Base-by-base conservation (phyloP, 2,888 invertebrate species). In the Rapana venosa region DNA sequence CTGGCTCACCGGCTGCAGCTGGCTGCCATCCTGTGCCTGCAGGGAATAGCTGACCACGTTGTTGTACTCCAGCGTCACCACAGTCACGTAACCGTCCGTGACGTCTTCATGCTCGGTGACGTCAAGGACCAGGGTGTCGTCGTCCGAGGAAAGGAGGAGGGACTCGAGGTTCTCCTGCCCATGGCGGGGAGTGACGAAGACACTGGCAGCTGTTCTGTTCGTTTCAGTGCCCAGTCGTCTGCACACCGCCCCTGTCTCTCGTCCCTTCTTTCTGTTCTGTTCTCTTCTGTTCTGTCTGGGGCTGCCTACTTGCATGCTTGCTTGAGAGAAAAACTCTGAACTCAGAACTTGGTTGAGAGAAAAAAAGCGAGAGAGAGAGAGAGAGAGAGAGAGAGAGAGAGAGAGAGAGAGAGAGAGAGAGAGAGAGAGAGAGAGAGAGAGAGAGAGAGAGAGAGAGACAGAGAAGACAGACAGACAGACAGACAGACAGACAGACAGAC, bases 371-470 rank as follows among this genome's bases (percentile, higher is more conserved):
- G 47, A 8, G 47, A 47, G 47, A 47, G 47, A 47, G 47, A 8
- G 47, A 47, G 47, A 8, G 47, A 47, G 47, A 8, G 47, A 47
- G 47, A 8, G 47, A 47, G 47, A 47, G 47, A 47, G 47, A 47
- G 47, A 47, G 47, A 47, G 47, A 47, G 47, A 47, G 47, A 47
- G 47, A 47, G 47, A 47, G 47, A 47, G 47, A 47, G 47, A 47
- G 47, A 47, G 47, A 66, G 26, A 74, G 70, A 74, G 70, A 74
- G 70, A n/a, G n/a, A 74, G 70, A 74, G n/a, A 74, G 70, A 74
- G 70, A 70, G 5, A 74, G n/a, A 22, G 2, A 26, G n/a, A n/a
- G 70, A 74, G 47, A 47, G 47, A 47, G 47, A 47, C 4, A 47
- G 47, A 47, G 47, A n/a, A 47, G 47, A 47, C 4, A 47, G 47